These are phyloP conservation scores for Gallinago jamesoni DNA, from an alignment of 2,113 vertebrate species.

Conservation along the genomic window DNA sequence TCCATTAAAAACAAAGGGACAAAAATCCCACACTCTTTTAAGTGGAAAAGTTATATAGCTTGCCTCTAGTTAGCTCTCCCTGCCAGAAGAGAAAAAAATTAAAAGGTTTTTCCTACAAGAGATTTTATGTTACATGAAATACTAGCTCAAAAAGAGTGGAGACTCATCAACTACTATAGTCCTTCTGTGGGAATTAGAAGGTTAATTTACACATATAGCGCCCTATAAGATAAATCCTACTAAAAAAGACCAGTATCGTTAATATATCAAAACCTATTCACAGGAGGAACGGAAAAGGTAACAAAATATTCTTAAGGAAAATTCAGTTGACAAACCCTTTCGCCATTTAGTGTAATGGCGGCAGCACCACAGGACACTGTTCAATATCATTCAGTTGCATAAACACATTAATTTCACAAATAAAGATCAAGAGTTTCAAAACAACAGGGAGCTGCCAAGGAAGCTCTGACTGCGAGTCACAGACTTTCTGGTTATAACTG, in stretches of 20 bases:
- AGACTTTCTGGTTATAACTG: accelerated
- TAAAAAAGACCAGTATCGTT: background rate
- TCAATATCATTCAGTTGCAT: background rate
- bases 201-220: background rate
- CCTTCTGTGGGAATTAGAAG: background rate
- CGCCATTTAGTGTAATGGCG: accelerated
- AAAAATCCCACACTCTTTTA: background rate
- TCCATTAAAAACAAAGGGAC: background rate
- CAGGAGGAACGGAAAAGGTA: background rate
- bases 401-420: background rate
- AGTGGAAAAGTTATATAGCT: background rate
- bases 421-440: background rate
- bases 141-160: background rate
- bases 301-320: background rate
- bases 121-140: background rate
- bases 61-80: background rate
- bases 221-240: background rate
- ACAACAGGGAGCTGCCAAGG: background rate
- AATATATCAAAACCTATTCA: background rate
- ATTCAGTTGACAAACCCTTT: background rate
- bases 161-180: background rate
- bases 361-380: background rate
- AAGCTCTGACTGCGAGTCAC: no score
- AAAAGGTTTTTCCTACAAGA: background rate
- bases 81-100: background rate